Conservation (phyloP, 1,140 invertebrate species). For the Hylaeus anthracinus region DNA sequence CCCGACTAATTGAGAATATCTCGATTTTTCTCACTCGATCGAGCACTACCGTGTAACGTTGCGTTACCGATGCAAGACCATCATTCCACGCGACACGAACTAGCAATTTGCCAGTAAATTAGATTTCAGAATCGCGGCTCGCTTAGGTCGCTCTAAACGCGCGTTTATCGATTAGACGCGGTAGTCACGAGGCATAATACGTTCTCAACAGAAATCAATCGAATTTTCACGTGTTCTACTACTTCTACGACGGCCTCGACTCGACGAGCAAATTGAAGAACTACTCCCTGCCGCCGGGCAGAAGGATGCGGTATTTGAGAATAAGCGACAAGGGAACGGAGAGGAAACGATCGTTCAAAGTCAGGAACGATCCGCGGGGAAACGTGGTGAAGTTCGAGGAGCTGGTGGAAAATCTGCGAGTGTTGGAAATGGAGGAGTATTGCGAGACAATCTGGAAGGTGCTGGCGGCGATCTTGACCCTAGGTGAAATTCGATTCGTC, state of each 20-base stretch:
- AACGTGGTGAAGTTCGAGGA: constrained; percentile 84
- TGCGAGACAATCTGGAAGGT: constrained; percentile 87
- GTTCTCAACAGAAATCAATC: constrained; percentile 85
- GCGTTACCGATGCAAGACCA: neutral
- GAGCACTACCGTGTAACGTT: neutral
- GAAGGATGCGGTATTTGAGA: constrained; percentile 90
- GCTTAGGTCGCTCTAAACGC: neutral
- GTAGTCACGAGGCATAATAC: neutral
- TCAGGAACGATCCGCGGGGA: constrained; percentile 83
- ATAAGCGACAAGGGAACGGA: constrained; percentile 82
- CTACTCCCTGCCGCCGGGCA: constrained; percentile 84
- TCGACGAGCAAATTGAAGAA: constrained; percentile 83
- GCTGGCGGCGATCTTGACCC: constrained; percentile 89
- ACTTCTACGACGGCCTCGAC: constrained; percentile 91
- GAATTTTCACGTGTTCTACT: constrained; percentile 95
- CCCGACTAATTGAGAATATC: no score
- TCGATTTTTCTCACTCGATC: no score
- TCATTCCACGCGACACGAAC: neutral
- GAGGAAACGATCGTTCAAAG: constrained; percentile 78
- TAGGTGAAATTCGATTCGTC: constrained; percentile 91
- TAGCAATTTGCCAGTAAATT: neutral
- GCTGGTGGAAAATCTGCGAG: constrained; percentile 83
- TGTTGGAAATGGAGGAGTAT: constrained; percentile 89
- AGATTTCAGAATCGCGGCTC: neutral
- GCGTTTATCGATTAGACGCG: constrained; percentile 6